A percentile compares a stretch with the other conserved stretches of the same genome.
Conservation (phyloP, 2,113 vertebrate genomes). For the Sturnira hondurensis region DNA sequence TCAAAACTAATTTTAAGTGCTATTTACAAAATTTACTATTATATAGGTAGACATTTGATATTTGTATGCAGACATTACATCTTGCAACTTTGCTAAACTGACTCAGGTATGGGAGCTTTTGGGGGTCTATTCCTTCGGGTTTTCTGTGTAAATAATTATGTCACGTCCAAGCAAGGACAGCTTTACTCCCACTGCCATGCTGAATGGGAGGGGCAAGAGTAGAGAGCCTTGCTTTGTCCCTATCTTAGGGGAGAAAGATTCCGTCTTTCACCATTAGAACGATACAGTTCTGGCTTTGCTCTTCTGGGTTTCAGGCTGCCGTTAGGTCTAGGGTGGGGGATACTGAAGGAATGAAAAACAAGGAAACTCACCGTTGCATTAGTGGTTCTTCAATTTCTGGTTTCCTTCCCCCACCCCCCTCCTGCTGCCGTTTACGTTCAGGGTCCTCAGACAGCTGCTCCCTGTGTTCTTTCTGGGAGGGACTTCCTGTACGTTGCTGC, state of each 20-base stretch:
- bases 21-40: conserved; percentile 15
- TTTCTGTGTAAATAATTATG: not conserved
- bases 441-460: not conserved
- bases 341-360: not conserved
- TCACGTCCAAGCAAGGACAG: not conserved
- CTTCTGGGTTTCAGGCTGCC: not conserved
- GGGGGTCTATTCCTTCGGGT: not conserved
- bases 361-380: not conserved
- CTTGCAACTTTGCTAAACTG: not conserved
- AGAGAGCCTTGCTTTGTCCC: not conserved
- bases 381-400: not conserved
- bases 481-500: not conserved
- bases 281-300: not conserved
- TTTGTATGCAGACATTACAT: not conserved
- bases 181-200: not conserved
- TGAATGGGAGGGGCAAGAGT: not conserved
- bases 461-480: not conserved
- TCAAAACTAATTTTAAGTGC: not conserved
- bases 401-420: not conserved
- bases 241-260: not conserved
- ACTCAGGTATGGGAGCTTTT: not conserved
- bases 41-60: not conserved
- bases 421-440: not conserved
- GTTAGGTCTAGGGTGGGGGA: not conserved
- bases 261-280: not conserved